Conservation (phyloP, 2,797 vertebrate species). For the Columba guinea region DNA sequence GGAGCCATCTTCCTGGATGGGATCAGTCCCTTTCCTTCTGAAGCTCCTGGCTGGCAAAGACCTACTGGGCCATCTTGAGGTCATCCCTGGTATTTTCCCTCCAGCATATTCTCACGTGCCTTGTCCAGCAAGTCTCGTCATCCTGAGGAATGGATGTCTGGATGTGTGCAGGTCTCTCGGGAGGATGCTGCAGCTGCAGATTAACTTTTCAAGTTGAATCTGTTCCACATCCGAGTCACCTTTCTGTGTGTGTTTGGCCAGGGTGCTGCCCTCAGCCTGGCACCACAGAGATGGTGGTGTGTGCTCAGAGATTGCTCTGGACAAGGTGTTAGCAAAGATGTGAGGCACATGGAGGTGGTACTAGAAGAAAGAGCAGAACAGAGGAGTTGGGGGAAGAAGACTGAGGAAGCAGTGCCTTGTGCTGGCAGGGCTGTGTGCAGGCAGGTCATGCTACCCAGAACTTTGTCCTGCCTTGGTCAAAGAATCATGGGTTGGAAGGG, state of each 20-base stretch:
- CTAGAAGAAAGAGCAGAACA: background rate
- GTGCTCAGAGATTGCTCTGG: background rate
- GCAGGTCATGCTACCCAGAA: background rate
- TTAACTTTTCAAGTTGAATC: background rate
- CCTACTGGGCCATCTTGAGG: slow-evolving; percentile 70
- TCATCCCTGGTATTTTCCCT: slow-evolving; percentile 69
- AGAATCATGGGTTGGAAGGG: too few relatives aligned
- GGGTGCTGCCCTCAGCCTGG: background rate
- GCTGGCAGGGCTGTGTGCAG: fast-evolving
- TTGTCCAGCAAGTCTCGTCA: background rate
- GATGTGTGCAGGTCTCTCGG: background rate
- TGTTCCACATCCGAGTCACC: background rate
- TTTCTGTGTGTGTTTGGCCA: background rate
- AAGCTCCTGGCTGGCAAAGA: slow-evolving; percentile 55
- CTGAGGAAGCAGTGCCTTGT: background rate
- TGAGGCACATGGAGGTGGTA: background rate
- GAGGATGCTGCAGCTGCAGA: background rate
- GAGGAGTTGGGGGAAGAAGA: background rate
- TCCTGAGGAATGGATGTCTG: background rate
- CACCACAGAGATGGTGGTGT: fast-evolving
- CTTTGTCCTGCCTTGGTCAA: background rate
- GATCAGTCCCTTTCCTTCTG: slow-evolving; percentile 17
- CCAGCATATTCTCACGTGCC: background rate
- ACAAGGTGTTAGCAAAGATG: background rate
- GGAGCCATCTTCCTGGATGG: slow-evolving; percentile 60